phyloP scores from a whole-genome alignment of 2,113 vertebrate species.

The Ondatra zibethicus region DNA sequence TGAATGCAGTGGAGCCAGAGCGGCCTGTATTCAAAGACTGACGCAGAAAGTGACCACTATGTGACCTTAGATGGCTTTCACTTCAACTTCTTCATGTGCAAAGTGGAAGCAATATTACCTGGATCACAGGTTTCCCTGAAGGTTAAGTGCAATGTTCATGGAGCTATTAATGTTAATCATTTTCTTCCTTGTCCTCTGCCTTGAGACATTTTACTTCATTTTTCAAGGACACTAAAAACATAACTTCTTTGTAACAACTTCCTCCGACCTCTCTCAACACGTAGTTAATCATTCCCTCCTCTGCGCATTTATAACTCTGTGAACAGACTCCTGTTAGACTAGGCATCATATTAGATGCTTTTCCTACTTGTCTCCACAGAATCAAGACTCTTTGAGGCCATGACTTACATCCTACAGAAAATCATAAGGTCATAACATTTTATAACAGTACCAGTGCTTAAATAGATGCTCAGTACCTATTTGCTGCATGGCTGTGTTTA shows the following conservation, averaged over 20 bases:
- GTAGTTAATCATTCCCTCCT: background rate
- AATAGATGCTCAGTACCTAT: conserved; percentile 13
- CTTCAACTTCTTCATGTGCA: background rate
- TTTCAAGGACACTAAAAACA: conserved; percentile 55
- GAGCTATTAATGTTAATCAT: conserved; percentile 30
- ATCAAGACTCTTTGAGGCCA: background rate
- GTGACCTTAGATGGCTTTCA: conserved; percentile 19
- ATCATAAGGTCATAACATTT: conserved; percentile 6
- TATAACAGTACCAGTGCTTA: background rate
- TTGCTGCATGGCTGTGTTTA: background rate
- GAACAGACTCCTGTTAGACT: background rate
- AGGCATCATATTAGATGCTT: background rate
- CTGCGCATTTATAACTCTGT: background rate
- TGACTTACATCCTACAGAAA: background rate
- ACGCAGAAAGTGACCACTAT: conserved; percentile 5
- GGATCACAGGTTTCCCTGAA: background rate
- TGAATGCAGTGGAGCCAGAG: background rate
- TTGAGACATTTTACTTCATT: conserved; percentile 57
- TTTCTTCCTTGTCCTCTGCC: background rate
- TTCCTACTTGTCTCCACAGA: conserved; percentile 28
- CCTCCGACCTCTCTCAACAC: background rate
- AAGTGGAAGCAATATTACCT: conserved; percentile 25
- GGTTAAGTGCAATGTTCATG: background rate
- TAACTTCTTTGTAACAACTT: conserved; percentile 43
- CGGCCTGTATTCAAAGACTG: conserved; percentile 16